Evolutionary conservation across 2,797 vertebrate species (phyloP).

Genomic region (Hydrolagus colliei): DNA sequence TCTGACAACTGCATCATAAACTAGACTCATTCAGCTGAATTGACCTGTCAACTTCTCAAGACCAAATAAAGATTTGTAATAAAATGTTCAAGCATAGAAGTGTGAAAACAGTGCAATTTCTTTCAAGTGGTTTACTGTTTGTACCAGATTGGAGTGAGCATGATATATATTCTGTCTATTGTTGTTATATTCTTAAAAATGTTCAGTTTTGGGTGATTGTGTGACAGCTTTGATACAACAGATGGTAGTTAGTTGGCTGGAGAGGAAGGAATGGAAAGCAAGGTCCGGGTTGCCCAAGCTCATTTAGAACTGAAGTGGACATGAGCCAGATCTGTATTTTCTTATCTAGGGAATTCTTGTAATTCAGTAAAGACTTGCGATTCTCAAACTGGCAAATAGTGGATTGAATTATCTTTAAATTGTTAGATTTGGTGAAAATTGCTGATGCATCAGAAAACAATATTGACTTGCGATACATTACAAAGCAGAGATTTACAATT

Average conservation of each 20-base stretch:
- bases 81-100: conserved; percentile 70
- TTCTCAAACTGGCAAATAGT: not conserved
- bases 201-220: conserved; percentile 57
- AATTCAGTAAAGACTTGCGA: conserved; percentile 37
- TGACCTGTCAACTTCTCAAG: conserved; percentile 82
- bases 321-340: conserved; percentile 60
- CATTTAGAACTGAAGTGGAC: conserved; percentile 62
- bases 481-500: too few species aligned
- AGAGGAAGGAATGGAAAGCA: conserved; percentile 57
- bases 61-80: conserved; percentile 87
- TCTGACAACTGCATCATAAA: conserved; percentile 87
- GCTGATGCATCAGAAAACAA: not conserved
- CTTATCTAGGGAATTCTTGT: conserved; percentile 51
- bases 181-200: conserved; percentile 62
- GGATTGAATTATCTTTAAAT: not conserved
- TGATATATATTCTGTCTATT: conserved; percentile 58
- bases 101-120: conserved; percentile 57
- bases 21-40: conserved; percentile 83
- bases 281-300: conserved; percentile 56
- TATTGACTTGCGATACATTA: not conserved
- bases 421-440: not conserved
- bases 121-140: conserved; percentile 54
- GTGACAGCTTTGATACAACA: conserved; percentile 69
- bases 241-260: conserved; percentile 67
- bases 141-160: conserved; percentile 48